A percentile compares a stretch with the other conserved stretches of the same genome.
Conservation (phyloP, 2,113 vertebrate genomes). For the Pelecanus crispus region DNA sequence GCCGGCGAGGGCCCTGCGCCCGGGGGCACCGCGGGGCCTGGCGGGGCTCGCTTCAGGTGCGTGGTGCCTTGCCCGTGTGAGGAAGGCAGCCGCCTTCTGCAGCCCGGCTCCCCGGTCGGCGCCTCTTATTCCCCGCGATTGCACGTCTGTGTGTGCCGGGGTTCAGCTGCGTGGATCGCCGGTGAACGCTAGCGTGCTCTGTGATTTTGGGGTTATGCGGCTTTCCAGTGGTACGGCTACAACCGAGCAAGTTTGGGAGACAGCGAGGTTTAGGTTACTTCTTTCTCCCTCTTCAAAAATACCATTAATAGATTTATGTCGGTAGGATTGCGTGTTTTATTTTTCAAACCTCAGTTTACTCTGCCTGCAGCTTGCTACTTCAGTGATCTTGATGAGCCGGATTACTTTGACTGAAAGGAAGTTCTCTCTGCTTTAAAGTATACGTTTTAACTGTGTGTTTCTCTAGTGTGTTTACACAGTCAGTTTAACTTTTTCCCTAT, state of each 20-base stretch:
- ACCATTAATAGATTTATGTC: accelerated
- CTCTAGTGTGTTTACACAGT: background rate
- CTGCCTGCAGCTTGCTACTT: background rate
- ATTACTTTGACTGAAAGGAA: background rate
- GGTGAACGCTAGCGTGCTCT: accelerated
- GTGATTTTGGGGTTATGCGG: background rate
- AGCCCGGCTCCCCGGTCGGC: too few relatives aligned
- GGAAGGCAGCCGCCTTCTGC: accelerated
- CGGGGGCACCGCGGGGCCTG: background rate
- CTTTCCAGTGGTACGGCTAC: background rate
- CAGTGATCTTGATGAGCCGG: background rate
- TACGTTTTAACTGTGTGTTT: background rate
- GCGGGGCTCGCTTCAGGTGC: background rate
- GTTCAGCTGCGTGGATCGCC: background rate
- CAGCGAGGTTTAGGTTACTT: background rate
- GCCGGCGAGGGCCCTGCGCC: background rate
- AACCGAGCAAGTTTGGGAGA: background rate
- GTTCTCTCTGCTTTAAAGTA: background rate
- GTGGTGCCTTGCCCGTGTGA: background rate
- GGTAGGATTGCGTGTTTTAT: background rate
- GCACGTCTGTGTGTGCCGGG: background rate
- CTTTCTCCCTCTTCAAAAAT: background rate
- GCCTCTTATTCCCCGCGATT: accelerated
- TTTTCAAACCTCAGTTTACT: background rate
- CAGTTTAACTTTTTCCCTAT: background rate